Evolutionary conservation across 2,113 vertebrate species (phyloP), one percentile per base, ranked within the genome.

Genomic region (Clinocottus analis): DNA sequence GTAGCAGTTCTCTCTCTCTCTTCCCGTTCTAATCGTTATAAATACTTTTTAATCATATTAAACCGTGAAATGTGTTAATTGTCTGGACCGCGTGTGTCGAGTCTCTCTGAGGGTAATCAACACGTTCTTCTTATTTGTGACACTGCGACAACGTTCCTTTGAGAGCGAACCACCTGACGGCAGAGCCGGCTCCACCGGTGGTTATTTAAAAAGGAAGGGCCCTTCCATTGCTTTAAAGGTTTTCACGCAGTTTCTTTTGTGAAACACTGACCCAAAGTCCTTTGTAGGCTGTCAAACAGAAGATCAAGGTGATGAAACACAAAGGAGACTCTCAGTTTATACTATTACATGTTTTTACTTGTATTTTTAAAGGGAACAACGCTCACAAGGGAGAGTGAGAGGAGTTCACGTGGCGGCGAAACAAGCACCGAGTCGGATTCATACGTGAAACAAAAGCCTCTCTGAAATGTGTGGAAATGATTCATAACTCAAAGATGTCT

Each of bases 61-160:
- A 86, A 80, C 51, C 55, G 80, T 61, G 72, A 76, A 68, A 87
- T 0, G 33, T 85, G 80, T 60, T 90, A 87, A 91, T 91, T 90
- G 79, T 81, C 76, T 70, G 63, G 61, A 80, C 62, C 9, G 21
- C 11, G 66, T 13, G 59, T 16, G 69, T 58, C 72, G 72, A 13
- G 64, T 81, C 83, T 86, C 82, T 85, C 82, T 73, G 51, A 64
- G 74, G 63, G 75, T 67, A 91, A 92, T 93, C 87, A 91, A 91
- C 91, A 91, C 86, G 2, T 90, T 87, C 14, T 87, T 78, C 85
- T 78, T 74, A 80, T 84, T 73, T 47, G 83, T 74, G 87, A 86
- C 75, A 31, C 78, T 23, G 47, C 85, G 71, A 89, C 87, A 83
- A 82, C 75, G 67, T 55, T 78, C 16, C 67, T 80, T 81, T n/a